Evolutionary conservation across 2,113 vertebrate species (phyloP).

Genomic region (Coturnix japonica): DNA sequence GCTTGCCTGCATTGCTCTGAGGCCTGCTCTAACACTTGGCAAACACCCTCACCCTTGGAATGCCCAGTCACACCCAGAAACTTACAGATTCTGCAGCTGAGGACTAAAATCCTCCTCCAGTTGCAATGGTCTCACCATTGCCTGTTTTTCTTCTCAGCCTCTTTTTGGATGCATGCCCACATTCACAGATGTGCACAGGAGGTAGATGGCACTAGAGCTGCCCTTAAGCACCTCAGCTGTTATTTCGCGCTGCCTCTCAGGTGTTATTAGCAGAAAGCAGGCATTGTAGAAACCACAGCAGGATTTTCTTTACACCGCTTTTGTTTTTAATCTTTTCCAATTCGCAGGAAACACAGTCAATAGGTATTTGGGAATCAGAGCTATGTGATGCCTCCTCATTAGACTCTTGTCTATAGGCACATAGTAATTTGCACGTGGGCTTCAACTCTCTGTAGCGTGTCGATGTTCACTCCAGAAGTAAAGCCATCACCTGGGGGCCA

Average conservation of each 20-base stretch:
- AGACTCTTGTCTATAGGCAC: not conserved
- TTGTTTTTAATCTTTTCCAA: conserved; percentile 49
- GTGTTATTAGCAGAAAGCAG: conserved; percentile 66
- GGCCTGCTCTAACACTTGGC: conserved; percentile 6
- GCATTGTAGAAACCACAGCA: conserved; percentile 50
- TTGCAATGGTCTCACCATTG: conserved; percentile 52
- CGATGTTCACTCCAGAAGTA: not conserved
- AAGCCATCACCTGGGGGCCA: not conserved
- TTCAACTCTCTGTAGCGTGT: not conserved
- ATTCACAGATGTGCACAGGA: conserved; percentile 78
- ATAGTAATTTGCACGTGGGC: not conserved
- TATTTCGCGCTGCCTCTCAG: conserved; percentile 60
- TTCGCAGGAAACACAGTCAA: conserved; percentile 35
- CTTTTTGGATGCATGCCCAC: conserved; percentile 75
- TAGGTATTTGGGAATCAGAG: not conserved
- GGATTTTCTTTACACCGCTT: conserved; percentile 39
- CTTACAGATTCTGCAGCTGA: conserved; percentile 43
- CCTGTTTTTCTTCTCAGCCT: conserved; percentile 72
- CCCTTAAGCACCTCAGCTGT: conserved; percentile 75
- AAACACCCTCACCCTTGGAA: not conserved
- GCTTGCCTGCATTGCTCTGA: not conserved
- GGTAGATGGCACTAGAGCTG: conserved; percentile 77
- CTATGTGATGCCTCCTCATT: not conserved
- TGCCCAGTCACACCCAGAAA: conserved; percentile 51
- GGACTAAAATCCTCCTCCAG: conserved; percentile 46